Conservation (phyloP, 2,888 invertebrate species). For the Sthenelais limicola region DNA sequence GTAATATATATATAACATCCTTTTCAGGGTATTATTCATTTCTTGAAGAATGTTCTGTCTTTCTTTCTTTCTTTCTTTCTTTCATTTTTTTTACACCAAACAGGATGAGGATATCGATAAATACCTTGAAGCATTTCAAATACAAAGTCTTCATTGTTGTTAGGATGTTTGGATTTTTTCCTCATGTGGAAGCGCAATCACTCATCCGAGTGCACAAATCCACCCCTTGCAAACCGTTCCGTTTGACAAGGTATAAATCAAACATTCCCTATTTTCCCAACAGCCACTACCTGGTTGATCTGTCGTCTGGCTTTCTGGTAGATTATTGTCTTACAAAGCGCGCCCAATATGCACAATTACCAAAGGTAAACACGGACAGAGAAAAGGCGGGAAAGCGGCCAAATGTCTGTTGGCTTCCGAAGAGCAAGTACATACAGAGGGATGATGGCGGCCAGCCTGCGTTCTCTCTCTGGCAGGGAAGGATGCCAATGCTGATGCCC, state of each 20-base stretch:
- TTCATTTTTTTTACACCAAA: no score
- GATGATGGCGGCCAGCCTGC: constrained; percentile 14
- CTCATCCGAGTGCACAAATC: no score
- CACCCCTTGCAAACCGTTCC: no score
- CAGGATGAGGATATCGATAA: no score
- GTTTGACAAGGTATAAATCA: constrained; percentile 31
- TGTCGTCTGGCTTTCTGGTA: constrained; percentile 4
- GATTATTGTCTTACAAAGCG: constrained; percentile 2
- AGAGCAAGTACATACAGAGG: background rate
- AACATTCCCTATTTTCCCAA: constrained; percentile 30
- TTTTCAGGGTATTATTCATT: no score
- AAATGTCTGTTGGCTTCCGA: constrained; percentile 37
- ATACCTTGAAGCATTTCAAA: no score
- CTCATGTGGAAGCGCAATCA: no score
- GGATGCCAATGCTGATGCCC: constrained; percentile 36
- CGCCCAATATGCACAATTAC: constrained; percentile 25
- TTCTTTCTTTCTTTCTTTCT: no score
- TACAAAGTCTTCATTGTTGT: no score
- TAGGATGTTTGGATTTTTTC: no score
- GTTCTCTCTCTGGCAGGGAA: constrained; percentile 10
- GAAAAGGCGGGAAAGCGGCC: constrained; percentile 24
- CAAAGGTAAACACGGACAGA: constrained; percentile 11
- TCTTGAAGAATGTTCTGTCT: no score
- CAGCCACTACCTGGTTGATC: constrained; percentile 11
- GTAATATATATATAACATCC: no score